Percentiles rank a stretch among this genome's conserved stretches.
These are phyloP conservation scores for Cirrhinus mrigala DNA, from an alignment of 2,797 vertebrate genomes.

Conservation along the genomic window DNA sequence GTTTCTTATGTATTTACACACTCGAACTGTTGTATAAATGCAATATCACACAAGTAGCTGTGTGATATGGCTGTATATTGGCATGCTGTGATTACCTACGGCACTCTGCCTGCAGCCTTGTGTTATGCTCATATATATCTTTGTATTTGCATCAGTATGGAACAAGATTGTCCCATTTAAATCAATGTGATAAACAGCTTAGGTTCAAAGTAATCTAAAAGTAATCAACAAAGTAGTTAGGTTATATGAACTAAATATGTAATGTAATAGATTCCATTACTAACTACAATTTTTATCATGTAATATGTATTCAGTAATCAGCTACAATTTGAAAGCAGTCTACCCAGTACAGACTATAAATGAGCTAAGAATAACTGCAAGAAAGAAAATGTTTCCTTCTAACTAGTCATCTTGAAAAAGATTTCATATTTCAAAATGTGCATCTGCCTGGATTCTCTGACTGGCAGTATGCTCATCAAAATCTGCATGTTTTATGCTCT, in stretches of 20 bases:
- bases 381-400: neutral
- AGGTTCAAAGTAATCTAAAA: neutral
- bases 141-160: neutral
- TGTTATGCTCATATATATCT: neutral
- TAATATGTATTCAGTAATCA: neutral
- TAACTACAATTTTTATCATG: neutral
- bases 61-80: no score
- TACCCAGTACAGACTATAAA: neutral
- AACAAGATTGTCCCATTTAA: neutral
- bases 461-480: slow-evolving; percentile 49
- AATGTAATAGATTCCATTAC: neutral
- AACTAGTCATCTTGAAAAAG: slow-evolving; percentile 43
- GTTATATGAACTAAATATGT: neutral
- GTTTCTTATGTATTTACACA: no score
- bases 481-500: slow-evolving; percentile 58
- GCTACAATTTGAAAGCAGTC: neutral
- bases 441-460: slow-evolving; percentile 42
- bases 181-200: neutral
- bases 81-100: no score
- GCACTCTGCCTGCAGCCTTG: no score
- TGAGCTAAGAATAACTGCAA: neutral
- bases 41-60: no score
- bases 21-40: no score
- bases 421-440: slow-evolving; percentile 37
- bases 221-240: neutral